These are phyloP conservation scores for Aix galericulata DNA, from an alignment of 2,113 vertebrate genomes.

Conservation along the genomic window DNA sequence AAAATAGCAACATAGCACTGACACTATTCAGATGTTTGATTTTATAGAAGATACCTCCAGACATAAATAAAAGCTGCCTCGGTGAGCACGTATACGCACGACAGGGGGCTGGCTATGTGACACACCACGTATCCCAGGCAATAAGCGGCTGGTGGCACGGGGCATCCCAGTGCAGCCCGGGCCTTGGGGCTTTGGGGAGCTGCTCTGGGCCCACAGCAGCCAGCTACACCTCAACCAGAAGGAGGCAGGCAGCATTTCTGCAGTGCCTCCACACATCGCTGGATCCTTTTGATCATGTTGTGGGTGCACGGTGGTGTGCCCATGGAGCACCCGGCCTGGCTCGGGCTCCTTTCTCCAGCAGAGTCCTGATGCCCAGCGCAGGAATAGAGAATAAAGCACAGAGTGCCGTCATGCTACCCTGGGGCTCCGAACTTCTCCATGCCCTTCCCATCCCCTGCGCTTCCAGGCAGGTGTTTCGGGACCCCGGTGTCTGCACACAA, in stretches of 20 bases:
- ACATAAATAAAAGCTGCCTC: background rate
- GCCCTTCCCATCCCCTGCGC: background rate
- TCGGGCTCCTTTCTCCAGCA: background rate
- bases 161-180: background rate
- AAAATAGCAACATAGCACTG: background rate
- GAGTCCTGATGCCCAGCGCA: fast-evolving
- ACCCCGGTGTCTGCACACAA: background rate
- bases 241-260: background rate
- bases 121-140: fast-evolving
- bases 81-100: background rate
- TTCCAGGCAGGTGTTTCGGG: background rate
- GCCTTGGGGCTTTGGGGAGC: background rate
- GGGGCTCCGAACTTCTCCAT: background rate
- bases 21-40: background rate
- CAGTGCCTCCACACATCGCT: background rate
- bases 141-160: fast-evolving
- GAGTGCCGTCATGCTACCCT: background rate
- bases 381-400: background rate
- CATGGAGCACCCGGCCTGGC: background rate
- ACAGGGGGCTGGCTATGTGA: background rate
- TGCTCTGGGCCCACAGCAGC: background rate
- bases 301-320: fast-evolving
- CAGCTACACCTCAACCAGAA: background rate
- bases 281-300: background rate
- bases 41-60: background rate